Conservation (phyloP, 2,888 invertebrate genomes). For the Polyommatus iphigenia region DNA sequence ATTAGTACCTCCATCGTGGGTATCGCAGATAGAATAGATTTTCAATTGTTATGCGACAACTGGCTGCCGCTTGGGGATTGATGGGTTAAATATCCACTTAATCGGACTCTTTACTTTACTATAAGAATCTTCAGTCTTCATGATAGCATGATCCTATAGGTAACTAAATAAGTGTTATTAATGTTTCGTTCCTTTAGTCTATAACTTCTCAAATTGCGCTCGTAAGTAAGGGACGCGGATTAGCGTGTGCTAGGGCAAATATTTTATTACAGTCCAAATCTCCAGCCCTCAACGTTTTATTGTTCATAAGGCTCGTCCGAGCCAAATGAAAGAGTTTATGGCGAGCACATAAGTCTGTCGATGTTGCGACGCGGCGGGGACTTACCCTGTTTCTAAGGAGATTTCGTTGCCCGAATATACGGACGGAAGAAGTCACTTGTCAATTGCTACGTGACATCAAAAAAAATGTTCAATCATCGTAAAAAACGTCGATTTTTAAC, state of each 20-base stretch:
- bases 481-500: constrained; percentile 10
- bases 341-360: constrained; percentile 71
- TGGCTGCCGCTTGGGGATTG: too few relatives aligned
- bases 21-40: too few relatives aligned
- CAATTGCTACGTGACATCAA: not conserved
- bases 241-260: constrained; percentile 79
- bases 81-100: not conserved
- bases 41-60: too few relatives aligned
- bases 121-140: not conserved
- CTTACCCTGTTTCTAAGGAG: constrained; percentile 50
- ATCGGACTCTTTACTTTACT: not conserved
- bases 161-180: constrained; percentile 36
- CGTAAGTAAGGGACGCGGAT: constrained; percentile 77
- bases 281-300: constrained; percentile 80
- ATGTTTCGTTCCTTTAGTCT: constrained; percentile 49
- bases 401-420: constrained; percentile 27
- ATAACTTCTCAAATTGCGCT: constrained; percentile 79
- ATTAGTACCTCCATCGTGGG: not conserved
- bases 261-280: constrained; percentile 80
- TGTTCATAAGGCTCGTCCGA: constrained; percentile 80
- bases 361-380: constrained; percentile 65
- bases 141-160: not conserved
- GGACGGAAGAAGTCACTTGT: not conserved
- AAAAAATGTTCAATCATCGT: not conserved
- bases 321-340: constrained; percentile 81